A percentile compares a stretch with the other conserved stretches of the same genome.
Evolutionary conservation across 1,140 invertebrate species (phyloP).

Genomic region (Drosophila nasuta): DNA sequence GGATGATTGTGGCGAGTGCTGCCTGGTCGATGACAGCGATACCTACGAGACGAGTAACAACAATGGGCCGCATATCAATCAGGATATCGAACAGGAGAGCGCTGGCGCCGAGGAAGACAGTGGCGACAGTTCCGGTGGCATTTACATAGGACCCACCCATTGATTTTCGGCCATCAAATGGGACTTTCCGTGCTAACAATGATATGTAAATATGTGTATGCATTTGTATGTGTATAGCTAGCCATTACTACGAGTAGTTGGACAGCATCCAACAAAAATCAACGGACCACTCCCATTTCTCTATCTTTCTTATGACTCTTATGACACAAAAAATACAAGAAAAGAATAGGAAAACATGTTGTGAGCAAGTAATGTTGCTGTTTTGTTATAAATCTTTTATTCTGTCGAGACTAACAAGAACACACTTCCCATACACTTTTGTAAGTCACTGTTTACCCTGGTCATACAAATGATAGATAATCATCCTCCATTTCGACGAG

Average conservation of each 20-base stretch:
- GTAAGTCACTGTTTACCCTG: conserved; percentile 7
- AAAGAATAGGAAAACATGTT: background rate
- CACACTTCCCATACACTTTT: conserved; percentile 1
- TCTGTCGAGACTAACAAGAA: background rate
- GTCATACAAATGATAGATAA: conserved; percentile 12
- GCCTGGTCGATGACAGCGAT: conserved; percentile 74
- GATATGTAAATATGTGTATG: conserved; percentile 1
- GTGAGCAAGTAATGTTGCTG: background rate
- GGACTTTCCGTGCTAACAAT: conserved; percentile 58
- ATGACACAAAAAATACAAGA: too few relatives aligned
- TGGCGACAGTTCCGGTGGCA: conserved; percentile 65
- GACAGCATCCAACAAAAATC: conserved; percentile 2
- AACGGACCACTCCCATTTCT: background rate
- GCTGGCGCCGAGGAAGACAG: conserved; percentile 59
- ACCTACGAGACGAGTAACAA: conserved; percentile 66
- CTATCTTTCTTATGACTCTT: background rate
- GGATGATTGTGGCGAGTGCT: conserved; percentile 73
- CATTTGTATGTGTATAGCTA: conserved; percentile 6
- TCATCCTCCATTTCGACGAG: background rate
- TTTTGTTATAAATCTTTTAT: conserved; percentile 12
- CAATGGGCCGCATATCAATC: conserved; percentile 43
- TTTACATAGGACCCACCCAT: conserved; percentile 64
- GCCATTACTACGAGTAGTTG: conserved; percentile 10
- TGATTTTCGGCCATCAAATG: conserved; percentile 65
- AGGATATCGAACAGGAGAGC: conserved; percentile 46